Evolutionary conservation across 2,797 vertebrate genomes (phyloP).

Genomic region (Ctenosaura bakeri): DNA sequence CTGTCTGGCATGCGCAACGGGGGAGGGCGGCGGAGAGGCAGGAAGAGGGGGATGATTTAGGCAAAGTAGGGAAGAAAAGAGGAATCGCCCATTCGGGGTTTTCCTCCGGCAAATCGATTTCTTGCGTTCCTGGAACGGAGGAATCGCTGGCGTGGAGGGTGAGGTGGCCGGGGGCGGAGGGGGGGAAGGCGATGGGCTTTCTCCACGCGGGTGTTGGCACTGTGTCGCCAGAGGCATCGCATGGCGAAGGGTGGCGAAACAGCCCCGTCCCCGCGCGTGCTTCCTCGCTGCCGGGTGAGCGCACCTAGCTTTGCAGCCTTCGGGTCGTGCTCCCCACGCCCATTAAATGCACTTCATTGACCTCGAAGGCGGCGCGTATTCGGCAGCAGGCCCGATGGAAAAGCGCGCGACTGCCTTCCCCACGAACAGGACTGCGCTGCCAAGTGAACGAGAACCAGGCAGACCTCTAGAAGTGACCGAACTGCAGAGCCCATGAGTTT

Average conservation of each 20-base stretch:
- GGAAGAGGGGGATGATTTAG: conserved; percentile 30
- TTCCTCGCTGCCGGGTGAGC: too few species aligned
- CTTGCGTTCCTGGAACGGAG: conserved; percentile 77
- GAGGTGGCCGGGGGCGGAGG: conserved; percentile 11
- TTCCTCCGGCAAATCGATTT: conserved; percentile 74
- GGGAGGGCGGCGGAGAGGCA: not conserved
- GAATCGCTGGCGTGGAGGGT: conserved; percentile 68
- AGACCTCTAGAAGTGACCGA: too few species aligned
- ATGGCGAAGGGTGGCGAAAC: too few species aligned
- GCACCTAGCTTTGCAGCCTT: not conserved
- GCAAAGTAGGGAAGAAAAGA: conserved; percentile 48
- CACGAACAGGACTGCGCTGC: not conserved
- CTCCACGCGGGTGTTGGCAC: too few species aligned
- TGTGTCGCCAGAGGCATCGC: too few species aligned
- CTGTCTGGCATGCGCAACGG: conserved; percentile 29
- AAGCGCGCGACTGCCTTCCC: too few species aligned
- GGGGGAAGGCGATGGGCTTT: too few species aligned
- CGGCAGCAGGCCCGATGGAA: not conserved
- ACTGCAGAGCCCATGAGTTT: too few species aligned
- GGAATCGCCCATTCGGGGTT: conserved; percentile 64
- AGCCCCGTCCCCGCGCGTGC: too few species aligned
- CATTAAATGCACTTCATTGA: not conserved
- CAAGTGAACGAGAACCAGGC: not conserved
- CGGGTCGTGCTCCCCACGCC: too few species aligned
- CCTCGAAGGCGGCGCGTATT: not conserved